phyloP scores from a whole-genome alignment of 2,888 invertebrate genomes.

The Cantharis nigra region DNA sequence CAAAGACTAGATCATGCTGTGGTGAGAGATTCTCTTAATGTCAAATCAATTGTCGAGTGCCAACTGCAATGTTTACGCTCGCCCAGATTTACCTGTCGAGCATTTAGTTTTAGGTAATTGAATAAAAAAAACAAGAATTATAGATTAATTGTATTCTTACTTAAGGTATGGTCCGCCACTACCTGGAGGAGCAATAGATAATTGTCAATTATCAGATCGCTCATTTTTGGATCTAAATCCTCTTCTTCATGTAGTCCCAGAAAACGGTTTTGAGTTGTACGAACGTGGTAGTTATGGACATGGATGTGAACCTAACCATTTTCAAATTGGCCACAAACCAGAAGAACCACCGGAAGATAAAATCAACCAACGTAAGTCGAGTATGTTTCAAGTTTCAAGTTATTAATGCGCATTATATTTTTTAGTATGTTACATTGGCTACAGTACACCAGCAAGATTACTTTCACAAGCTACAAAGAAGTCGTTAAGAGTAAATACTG shows the following conservation, averaged over 20 bases:
- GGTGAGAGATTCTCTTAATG: constrained; percentile 68
- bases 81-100: constrained; percentile 75
- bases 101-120: constrained; percentile 71
- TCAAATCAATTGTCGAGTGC: constrained; percentile 76
- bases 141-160: background rate
- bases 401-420: constrained; percentile 20
- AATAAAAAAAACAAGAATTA: background rate
- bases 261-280: constrained; percentile 74
- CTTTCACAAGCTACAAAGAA: constrained; percentile 68
- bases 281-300: constrained; percentile 81
- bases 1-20: constrained; percentile 68
- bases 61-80: constrained; percentile 79
- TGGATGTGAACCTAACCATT: constrained; percentile 75
- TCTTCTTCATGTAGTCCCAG: constrained; percentile 61
- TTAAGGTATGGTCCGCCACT: constrained; percentile 69
- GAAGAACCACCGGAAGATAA: constrained; percentile 34
- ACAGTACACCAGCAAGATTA: constrained; percentile 75
- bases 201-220: constrained; percentile 79
- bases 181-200: constrained; percentile 69
- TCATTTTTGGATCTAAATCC: constrained; percentile 69
- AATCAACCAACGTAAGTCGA: constrained; percentile 28
- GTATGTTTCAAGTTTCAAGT: background rate
- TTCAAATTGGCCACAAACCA: constrained; percentile 48
- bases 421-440: constrained; percentile 78
- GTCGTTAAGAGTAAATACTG: constrained; percentile 66